Percentiles rank a stretch among this genome's conserved stretches.
Evolutionary conservation across 2,797 vertebrate genomes (phyloP).

Genomic region (Pipistrellus pygmaeus): DNA sequence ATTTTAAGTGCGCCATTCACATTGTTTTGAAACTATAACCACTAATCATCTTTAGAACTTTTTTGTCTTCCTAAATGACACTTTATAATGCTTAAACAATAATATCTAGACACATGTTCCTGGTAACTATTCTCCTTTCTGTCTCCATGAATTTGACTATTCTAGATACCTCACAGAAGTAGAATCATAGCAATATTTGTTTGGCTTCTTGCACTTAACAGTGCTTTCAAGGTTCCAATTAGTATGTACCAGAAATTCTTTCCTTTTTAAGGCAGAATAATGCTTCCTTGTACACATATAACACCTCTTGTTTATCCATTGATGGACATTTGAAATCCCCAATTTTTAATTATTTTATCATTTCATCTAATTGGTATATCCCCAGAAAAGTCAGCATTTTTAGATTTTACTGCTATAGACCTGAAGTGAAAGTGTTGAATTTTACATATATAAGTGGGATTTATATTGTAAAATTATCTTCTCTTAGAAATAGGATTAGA

Average conservation of each 20-base stretch:
- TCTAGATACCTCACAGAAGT: neutral
- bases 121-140: neutral
- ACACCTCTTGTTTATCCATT: neutral
- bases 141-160: neutral
- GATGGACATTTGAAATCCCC: conserved; percentile 9
- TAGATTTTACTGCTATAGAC: neutral
- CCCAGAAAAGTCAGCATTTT: conserved; percentile 12
- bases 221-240: neutral
- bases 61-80: neutral
- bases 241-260: conserved; percentile 19
- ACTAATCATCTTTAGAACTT: neutral
- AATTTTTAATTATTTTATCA: conserved; percentile 46
- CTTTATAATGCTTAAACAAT: neutral
- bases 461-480: conserved; percentile 28
- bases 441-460: neutral
- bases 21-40: neutral
- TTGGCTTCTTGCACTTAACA: conserved; percentile 49
- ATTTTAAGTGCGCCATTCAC: neutral
- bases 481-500: conserved; percentile 51
- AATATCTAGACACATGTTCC: neutral
- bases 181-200: neutral
- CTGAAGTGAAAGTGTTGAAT: conserved; percentile 49
- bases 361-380: conserved; percentile 9
- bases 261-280: conserved; percentile 22
- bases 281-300: neutral